Evolutionary conservation across 1,140 invertebrate genomes (phyloP), one percentile per base, ranked within the genome.

Genomic region (Centruroides sculpturatus): DNA sequence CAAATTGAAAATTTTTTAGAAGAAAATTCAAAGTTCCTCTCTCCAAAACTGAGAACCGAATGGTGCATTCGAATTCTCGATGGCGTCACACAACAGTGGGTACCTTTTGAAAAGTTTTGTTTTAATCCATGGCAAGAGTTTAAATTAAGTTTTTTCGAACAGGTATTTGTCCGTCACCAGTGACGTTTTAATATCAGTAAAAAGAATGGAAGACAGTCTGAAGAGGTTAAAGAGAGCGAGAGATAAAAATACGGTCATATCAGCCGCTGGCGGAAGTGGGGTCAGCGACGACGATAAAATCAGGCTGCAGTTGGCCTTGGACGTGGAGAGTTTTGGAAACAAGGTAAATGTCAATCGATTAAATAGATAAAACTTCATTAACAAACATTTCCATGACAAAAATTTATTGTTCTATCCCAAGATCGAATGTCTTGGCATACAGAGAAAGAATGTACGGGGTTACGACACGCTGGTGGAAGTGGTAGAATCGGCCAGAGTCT

Each of bases 131-230:
- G 23, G 23, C 23, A 23, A 23, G 23, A 23, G 23, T 23, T 23
- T 23, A 23, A 23, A 23, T 23, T 23, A 23, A 23, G 23, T 2
- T 23, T 23, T 23, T 78, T 61, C 69, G 23, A 56, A 23, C 48
- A 92, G 89, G 64, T 96, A 92, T 77, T 82, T 80, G 65, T 80
- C 77, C 64, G 82, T 84, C 63, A 89, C 93, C 11, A 80, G 80
- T 62, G 89, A 95, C 75, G 89, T 96, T 5, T 75, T 97, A 57
- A 89, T 83, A 48, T 93, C 91, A 5, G 91, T 95, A 1, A 89
- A 90, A 72, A 92, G 89, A 77, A 96, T 92, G 66, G 92, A 96
- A 72, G 92, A 95, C 70, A 94, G 90, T 66, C 75, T 94, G 52
- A 81, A 85, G 70, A 81, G 87, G 66, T 77, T 97, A 59, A 93